These are phyloP conservation scores for Ctenomys sociabilis DNA, from an alignment of 2,113 vertebrate species.

Conservation along the genomic window DNA sequence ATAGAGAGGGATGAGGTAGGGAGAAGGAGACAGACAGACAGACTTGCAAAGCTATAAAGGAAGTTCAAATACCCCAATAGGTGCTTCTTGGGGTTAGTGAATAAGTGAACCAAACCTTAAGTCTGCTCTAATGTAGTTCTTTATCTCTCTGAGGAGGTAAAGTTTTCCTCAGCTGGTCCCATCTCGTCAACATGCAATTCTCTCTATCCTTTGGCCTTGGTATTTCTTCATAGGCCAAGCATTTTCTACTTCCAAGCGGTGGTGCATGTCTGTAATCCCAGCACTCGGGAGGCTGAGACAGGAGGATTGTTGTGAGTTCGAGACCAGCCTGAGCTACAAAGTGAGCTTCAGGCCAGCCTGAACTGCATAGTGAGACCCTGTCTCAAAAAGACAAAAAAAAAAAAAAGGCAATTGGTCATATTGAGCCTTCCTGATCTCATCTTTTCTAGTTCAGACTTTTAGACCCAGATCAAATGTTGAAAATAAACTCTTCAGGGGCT, in stretches of 20 bases:
- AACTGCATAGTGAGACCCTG: no score
- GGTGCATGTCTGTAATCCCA: no score
- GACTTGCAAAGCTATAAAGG: background rate
- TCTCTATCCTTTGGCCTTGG: background rate
- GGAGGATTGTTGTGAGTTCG: no score
- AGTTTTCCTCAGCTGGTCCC: background rate
- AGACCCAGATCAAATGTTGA: background rate
- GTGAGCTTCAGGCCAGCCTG: no score
- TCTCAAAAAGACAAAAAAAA: no score
- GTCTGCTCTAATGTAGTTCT: background rate
- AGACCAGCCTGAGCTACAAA: no score
- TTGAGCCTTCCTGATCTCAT: background rate
- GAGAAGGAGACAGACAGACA: background rate
- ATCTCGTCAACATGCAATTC: background rate
- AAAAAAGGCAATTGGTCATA: background rate
- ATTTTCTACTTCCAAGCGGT: background rate
- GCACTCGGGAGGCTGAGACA: no score
- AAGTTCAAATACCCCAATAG: background rate
- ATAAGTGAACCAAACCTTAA: background rate
- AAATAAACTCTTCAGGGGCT: background rate
- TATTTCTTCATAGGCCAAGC: background rate
- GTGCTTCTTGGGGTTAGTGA: background rate
- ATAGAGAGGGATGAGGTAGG: background rate
- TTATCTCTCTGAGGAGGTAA: background rate
- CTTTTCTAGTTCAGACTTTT: conserved; percentile 5